Evolutionary conservation across 2,797 vertebrate genomes (phyloP).

Genomic region (Macropodus opercularis): DNA sequence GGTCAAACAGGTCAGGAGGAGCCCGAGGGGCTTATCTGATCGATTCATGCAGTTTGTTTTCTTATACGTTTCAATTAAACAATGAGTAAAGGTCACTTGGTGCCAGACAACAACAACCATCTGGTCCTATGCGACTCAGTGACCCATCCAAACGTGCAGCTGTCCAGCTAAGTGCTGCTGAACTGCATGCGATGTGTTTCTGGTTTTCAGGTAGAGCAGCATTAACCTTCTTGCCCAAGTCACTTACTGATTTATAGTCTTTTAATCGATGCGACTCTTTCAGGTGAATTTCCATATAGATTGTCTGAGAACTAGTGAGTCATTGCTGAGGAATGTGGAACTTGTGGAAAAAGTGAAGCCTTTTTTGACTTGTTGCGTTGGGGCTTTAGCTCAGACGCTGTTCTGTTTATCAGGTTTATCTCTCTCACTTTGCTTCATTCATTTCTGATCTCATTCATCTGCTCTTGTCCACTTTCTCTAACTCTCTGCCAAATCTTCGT

Average conservation of each 20-base stretch:
- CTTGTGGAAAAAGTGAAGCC: not conserved
- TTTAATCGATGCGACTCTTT: slow-evolving; percentile 17
- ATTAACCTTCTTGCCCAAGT: slow-evolving; percentile 5
- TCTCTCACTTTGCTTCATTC: slow-evolving; percentile 10
- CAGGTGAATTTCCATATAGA: slow-evolving; percentile 52
- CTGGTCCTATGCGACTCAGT: not conserved
- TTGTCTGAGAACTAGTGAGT: slow-evolving; percentile 21
- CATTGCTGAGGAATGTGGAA: slow-evolving; percentile 1
- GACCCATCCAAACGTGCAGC: not conserved
- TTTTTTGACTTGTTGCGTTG: not conserved
- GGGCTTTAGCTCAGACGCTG: not conserved
- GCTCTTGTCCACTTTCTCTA: slow-evolving; percentile 29
- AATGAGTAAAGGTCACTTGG: no score
- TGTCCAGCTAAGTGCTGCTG: no score
- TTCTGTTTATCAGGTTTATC: slow-evolving; percentile 11
- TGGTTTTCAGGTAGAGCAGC: no score
- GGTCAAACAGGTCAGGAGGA: not conserved
- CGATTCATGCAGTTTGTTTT: not conserved
- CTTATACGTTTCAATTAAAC: not conserved
- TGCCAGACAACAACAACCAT: not conserved
- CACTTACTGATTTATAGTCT: slow-evolving; percentile 14
- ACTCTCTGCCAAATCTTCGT: slow-evolving; percentile 21
- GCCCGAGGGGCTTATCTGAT: no score
- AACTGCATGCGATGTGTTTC: no score
- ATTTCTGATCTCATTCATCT: slow-evolving; percentile 29